Conservation (phyloP, 2,888 invertebrate species). For the Aspidapion aeneum region DNA sequence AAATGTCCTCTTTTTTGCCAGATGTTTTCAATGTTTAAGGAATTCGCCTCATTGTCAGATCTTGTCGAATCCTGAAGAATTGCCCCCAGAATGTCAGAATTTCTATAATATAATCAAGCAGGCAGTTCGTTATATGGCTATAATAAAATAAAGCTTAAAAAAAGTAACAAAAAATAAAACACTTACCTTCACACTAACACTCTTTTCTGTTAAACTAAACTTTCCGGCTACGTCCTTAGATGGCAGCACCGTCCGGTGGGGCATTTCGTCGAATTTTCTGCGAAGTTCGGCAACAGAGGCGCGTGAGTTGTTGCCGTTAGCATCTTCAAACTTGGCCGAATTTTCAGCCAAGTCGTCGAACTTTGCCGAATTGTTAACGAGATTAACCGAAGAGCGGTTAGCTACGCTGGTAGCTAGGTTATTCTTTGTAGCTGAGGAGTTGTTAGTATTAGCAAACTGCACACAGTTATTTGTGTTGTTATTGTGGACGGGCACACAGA, state of each 20-base stretch:
- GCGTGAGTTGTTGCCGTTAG: conserved; percentile 59
- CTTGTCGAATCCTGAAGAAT: no score
- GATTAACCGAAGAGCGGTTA: no score
- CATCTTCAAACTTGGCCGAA: conserved; percentile 29
- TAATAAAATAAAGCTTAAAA: no score
- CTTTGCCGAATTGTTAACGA: neutral
- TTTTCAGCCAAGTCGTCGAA: conserved; percentile 46
- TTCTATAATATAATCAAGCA: no score
- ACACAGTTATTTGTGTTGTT: neutral
- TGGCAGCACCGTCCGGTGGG: conserved; percentile 27
- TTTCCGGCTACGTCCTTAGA: neutral
- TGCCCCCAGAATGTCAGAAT: no score
- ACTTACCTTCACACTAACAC: no score
- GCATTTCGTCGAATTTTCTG: conserved; percentile 52
- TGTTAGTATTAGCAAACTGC: conserved; percentile 1
- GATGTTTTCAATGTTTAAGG: no score
- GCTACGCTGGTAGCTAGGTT: conserved; percentile 31
- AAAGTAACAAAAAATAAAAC: no score
- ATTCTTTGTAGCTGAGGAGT: conserved; percentile 20
- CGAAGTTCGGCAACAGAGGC: conserved; percentile 58
- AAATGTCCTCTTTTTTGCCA: no score
- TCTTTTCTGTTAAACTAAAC: neutral
- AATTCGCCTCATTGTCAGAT: no score
- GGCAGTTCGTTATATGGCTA: no score
- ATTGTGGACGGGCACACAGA: conserved; percentile 4